Percentiles rank a stretch among this genome's conserved stretches.
These are phyloP conservation scores for Molothrus aeneus DNA, from an alignment of 2,797 vertebrate genomes.

Conservation along the genomic window DNA sequence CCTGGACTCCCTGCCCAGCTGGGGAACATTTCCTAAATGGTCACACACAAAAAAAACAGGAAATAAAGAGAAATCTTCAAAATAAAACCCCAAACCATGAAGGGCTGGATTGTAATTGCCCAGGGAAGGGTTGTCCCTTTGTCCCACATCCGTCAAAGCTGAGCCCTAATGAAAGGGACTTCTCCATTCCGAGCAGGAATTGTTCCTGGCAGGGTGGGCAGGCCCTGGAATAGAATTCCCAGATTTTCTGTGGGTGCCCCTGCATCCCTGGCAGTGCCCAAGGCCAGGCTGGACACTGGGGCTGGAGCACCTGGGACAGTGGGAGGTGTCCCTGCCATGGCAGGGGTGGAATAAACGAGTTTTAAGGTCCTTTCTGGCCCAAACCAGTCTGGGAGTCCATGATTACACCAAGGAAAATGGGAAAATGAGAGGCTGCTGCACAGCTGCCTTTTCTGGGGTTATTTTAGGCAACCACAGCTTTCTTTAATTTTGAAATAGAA, in stretches of 20 bases:
- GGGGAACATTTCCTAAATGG: no score
- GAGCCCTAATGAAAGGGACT: neutral
- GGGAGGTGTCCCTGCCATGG: no score
- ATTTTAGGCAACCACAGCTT: neutral
- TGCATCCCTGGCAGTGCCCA: neutral
- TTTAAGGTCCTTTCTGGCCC: neutral
- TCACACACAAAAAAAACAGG: neutral
- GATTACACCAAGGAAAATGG: neutral
- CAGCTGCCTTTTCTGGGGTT: neutral
- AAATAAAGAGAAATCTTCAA: neutral
- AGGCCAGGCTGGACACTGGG: neutral
- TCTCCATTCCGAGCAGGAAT: neutral
- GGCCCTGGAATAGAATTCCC: accelerated
- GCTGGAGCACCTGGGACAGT: neutral
- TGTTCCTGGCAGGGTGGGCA: neutral
- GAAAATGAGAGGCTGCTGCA: neutral
- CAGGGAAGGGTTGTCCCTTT: neutral
- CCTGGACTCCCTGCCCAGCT: neutral
- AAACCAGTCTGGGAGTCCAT: neutral
- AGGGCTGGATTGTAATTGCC: neutral
- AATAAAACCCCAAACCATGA: accelerated
- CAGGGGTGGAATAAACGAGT: neutral
- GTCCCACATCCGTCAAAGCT: neutral
- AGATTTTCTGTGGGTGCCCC: neutral
- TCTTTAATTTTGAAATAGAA: neutral